Base-by-base conservation (phyloP, 2,113 vertebrate species). In the Petromus typicus region DNA sequence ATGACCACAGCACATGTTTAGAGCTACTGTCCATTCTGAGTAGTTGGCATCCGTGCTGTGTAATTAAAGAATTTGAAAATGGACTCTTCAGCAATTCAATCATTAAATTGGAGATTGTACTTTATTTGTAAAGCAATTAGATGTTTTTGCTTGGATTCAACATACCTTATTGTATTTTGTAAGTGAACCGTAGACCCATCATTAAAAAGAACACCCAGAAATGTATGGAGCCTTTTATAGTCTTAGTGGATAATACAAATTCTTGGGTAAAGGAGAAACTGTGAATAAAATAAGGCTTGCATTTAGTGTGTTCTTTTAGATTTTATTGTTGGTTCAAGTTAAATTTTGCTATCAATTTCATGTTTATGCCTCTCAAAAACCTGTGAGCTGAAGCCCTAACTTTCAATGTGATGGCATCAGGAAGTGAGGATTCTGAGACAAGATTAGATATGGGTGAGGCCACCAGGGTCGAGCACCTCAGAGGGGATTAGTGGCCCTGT, bases 61-160 rank as follows among this genome's bases (percentile, higher is more conserved):
- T 84, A 79, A 78, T 66, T 92, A 90, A 71, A 14, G 76, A 85
- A 32, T 83, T 85, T 79, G n/a, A 67, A 95, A 92, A 81, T 80
- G 32, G 37, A 66, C 6, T 66, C 87, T 93, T 73, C 48, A 51
- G 63, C 12, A 61, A 69, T 54, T 75, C 17, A 67, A 56, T 81
- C 34, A 76, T n/a, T 87, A 48, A 48, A 86, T 94, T 91, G 76
- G 32, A 8, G 54, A 85, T 71, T 90, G 37, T 12, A 23, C 27
- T 89, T 92, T 86, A 66, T 95, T 95, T 90, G 27, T 89, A 45
- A 92, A 78, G 59, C 20, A 93, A 6, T 84, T 93, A 84, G 25
- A 48, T 90, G 10, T 7, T 84, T 89, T 84, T 81, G 3, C 40
- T 23, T 37, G 80, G 59, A 91, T 34, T 45, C 69, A 82, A 73